Conservation (phyloP, 2,113 vertebrate genomes). For the Phylloscopus trochilus region DNA sequence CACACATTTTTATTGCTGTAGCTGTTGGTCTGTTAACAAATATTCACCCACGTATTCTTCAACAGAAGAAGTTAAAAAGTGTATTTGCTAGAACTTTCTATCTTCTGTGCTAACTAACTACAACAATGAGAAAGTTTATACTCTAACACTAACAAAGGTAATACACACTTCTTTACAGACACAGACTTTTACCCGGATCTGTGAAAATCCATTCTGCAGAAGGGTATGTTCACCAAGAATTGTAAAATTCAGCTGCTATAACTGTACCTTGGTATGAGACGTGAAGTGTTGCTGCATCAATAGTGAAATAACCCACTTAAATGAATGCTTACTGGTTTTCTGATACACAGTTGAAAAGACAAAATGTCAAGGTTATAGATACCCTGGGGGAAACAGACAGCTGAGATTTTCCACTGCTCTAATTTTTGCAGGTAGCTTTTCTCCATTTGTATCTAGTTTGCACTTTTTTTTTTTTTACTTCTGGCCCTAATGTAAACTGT, state of each 20-base stretch:
- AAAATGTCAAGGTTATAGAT: background rate
- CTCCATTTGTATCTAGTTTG: background rate
- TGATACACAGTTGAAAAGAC: background rate
- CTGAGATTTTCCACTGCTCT: background rate
- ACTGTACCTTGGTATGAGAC: background rate
- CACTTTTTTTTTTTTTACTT: background rate
- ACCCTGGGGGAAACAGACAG: background rate
- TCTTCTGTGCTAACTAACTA: background rate
- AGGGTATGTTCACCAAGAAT: background rate
- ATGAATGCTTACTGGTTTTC: background rate
- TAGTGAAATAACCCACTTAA: background rate
- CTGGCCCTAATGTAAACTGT: background rate
- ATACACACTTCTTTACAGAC: background rate
- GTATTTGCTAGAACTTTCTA: background rate
- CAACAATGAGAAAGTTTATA: background rate
- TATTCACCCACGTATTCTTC: background rate
- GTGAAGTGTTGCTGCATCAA: background rate
- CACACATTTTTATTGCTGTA: constrained; percentile 26
- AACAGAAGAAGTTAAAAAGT: constrained; percentile 18
- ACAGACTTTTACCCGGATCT: background rate
- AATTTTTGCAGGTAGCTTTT: background rate
- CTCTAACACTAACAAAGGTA: background rate
- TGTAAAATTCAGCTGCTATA: background rate
- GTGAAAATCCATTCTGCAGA: background rate
- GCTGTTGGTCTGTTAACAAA: constrained; percentile 22